Evolutionary conservation across 2,888 invertebrate genomes (phyloP).

Genomic region (Xanthorhoe designata): DNA sequence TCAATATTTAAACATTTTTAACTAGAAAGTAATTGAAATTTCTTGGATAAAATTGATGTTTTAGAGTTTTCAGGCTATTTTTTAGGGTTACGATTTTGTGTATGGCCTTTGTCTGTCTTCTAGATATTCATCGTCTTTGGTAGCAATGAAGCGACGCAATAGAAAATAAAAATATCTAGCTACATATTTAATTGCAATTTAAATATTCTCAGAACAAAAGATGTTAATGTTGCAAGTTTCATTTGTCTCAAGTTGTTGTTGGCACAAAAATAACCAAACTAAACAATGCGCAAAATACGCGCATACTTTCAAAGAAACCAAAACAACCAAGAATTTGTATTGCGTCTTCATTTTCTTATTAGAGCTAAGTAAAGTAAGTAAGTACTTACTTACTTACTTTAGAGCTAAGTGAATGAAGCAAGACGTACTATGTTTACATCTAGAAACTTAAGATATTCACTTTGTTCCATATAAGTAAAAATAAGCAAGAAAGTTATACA

Average conservation of each 20-base stretch:
- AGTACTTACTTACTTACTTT: too few species aligned
- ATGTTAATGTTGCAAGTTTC: too few species aligned
- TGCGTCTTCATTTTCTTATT: not conserved
- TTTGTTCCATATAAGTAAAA: not conserved
- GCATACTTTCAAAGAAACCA: not conserved
- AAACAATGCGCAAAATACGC: not conserved
- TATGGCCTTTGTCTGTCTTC: too few species aligned
- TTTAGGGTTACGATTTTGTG: too few species aligned
- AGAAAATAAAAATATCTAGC: constrained; percentile 18
- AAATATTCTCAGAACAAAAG: too few species aligned
- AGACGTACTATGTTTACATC: not conserved
- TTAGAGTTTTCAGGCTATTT: too few species aligned
- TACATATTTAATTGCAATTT: constrained; percentile 5
- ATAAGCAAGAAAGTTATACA: not conserved
- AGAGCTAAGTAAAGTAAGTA: too few species aligned
- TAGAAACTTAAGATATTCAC: not conserved
- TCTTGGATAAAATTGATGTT: too few species aligned
- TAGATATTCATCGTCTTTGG: too few species aligned
- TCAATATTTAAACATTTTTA: too few species aligned
- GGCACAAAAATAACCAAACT: not conserved
- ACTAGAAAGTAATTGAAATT: too few species aligned
- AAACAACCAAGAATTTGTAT: not conserved
- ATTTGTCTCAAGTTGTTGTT: not conserved
- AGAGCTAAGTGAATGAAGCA: not conserved
- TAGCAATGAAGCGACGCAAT: constrained; percentile 30